Percentiles rank a stretch among this genome's conserved stretches.
phyloP scores from a whole-genome alignment of 2,888 invertebrate species.

The Bembecia ichneumoniformis region DNA sequence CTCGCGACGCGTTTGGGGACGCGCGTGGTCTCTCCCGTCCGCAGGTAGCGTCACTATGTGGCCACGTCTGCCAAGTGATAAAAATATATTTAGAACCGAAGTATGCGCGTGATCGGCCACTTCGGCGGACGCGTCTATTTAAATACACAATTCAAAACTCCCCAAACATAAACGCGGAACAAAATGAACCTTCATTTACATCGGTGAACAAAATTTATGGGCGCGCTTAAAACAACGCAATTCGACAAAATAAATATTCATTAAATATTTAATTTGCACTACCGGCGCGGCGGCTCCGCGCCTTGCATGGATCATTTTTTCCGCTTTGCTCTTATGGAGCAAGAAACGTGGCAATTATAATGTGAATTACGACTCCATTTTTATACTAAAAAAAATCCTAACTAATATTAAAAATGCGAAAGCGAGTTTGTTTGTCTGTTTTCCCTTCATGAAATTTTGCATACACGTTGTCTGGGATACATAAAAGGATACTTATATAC shows the following conservation, averaged over 20 bases:
- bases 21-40: conserved; percentile 20
- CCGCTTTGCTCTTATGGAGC: not conserved
- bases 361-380: not conserved
- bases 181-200: conserved; percentile 3
- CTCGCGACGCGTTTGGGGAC: conserved; percentile 17
- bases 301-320: conserved; percentile 5
- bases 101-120: conserved; percentile 62
- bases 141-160: conserved; percentile 36
- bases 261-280: conserved; percentile 6
- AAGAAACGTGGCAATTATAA: not conserved
- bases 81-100: conserved; percentile 49
- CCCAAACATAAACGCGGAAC: conserved; percentile 38
- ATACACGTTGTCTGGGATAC: too few species aligned
- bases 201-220: not conserved
- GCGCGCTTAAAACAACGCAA: not conserved
- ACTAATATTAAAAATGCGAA: too few species aligned
- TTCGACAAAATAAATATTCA: not conserved
- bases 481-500: too few species aligned
- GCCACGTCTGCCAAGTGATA: conserved; percentile 61
- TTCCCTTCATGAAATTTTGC: too few species aligned
- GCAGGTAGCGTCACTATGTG: conserved; percentile 16
- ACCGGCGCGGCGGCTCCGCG: not conserved
- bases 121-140: conserved; percentile 48
- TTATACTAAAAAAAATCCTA: too few species aligned
- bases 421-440: too few species aligned